Conservation (phyloP, 2,797 vertebrate genomes). For the Coluber constrictor region DNA sequence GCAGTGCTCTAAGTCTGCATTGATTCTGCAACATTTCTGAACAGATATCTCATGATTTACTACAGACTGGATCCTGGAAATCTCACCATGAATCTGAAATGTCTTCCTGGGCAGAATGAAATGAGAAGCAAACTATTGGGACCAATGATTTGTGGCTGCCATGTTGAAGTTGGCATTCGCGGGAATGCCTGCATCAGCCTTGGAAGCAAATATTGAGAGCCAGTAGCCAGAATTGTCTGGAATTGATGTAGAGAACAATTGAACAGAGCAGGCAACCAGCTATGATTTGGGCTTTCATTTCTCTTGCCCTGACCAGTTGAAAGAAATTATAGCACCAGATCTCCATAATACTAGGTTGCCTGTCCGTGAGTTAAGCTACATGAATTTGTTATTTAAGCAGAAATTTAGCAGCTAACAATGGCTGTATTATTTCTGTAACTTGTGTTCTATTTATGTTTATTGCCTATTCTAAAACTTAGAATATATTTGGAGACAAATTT, state of each 20-base stretch:
- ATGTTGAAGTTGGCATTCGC: not conserved
- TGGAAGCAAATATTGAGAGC: not conserved
- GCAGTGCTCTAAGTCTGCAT: not conserved
- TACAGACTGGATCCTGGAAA: not conserved
- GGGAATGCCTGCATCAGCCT: not conserved
- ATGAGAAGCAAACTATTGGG: not conserved
- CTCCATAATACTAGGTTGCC: not conserved
- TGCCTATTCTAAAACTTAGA: not conserved
- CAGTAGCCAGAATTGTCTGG: not conserved
- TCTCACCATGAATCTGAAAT: not conserved
- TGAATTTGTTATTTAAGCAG: not conserved
- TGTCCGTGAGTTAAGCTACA: not conserved
- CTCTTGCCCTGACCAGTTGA: not conserved
- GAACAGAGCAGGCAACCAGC: not conserved
- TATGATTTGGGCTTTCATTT: not conserved
- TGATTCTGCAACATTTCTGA: not conserved
- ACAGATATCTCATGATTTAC: not conserved
- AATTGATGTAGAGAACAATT: not conserved
- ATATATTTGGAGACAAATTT: not conserved
- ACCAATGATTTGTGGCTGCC: not conserved
- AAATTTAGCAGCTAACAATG: not conserved
- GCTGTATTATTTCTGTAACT: not conserved
- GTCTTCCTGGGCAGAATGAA: not conserved
- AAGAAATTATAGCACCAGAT: not conserved
- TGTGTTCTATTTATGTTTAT: not conserved